Evolutionary conservation across 1,140 invertebrate genomes (phyloP).

Genomic region (Centruroides vittatus): DNA sequence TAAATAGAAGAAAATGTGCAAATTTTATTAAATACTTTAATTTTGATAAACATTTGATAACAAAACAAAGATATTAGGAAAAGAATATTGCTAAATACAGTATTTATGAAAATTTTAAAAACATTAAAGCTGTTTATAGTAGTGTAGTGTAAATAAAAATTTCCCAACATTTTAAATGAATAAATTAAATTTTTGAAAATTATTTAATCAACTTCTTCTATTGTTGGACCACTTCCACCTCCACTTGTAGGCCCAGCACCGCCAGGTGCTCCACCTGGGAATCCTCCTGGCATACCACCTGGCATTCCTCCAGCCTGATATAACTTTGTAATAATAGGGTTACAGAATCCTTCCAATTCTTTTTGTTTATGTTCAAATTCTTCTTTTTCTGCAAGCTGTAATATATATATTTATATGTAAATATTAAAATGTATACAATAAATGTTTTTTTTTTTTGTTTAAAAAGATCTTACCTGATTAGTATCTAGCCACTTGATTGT

Average conservation of each 20-base stretch:
- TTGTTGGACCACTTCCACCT: conserved; percentile 30
- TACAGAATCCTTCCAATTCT: conserved; percentile 50
- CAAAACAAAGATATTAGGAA: no score
- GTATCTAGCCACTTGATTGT: conserved; percentile 46
- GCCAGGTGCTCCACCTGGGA: conserved; percentile 35
- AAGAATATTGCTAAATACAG: no score
- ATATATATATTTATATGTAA: no score
- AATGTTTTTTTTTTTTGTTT: no score
- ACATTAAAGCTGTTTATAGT: no score
- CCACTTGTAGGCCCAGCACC: conserved; percentile 3
- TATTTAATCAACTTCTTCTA: conserved; percentile 17
- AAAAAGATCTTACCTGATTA: conserved; percentile 31
- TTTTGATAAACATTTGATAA: no score
- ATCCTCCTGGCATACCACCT: conserved; percentile 32
- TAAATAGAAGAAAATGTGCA: no score
- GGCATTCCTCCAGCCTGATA: conserved; percentile 52
- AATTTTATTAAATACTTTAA: no score
- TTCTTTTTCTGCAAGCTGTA: conserved; percentile 49
- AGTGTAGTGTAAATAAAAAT: no score
- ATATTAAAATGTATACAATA: no score
- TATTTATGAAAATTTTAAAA: no score
- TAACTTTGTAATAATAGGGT: conserved; percentile 56
- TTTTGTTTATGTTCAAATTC: conserved; percentile 60
- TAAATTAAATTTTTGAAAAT: not conserved
- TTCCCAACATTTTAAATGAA: not conserved